Base-by-base conservation (phyloP, 2,797 vertebrate genomes). In the Gambelia wislizenii region DNA sequence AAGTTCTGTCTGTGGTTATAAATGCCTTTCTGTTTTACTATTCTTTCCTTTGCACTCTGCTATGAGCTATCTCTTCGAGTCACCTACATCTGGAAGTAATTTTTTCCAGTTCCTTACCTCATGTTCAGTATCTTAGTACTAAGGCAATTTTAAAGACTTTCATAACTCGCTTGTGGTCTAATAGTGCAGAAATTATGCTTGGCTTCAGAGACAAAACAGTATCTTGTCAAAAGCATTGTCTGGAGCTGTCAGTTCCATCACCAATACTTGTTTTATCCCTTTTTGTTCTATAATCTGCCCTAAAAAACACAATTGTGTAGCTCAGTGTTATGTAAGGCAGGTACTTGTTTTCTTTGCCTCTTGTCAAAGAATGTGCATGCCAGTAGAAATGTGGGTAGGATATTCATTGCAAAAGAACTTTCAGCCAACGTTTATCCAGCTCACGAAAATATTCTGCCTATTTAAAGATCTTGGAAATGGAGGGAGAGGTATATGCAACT, bases 391-490 rank as follows among this genome's bases (percentile, higher is more conserved):
- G 87, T 93, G 67, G 72, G 18, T 30, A 54, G 75, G 93, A 91
- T 88, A 74, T 93, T 92, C 88, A 91, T 0, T 91, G 91, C 47
- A 87, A 94, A 94, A 91, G 89, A 94, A 93, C 92, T 91, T 92
- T 87, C 69, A 94, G 67, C 74, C 84, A 92, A 22, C 89, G 92
- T 94, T 94, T 70, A 92, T 89, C 92, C 77, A 64, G 89, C 89
- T 89, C 87, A 91, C 67, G 16, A 94, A 87, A 93, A 92, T 77
- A 90, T 92, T 95, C 86, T 72, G 89, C 91, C 85, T 94, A 94
- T 94, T 91, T 94, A 93, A 95, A 93, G 88, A 85, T 87, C 89
- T 92, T 92, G 88, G 72, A 88, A 94, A 9, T 7, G 56, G 79
- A 22, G 56, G 18, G 10, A 39, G 22, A 90, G 6, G 93, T 92